Percentiles rank a stretch among this genome's conserved stretches.
Conservation (phyloP, 2,888 invertebrate species). For the Macrophya annulata region DNA sequence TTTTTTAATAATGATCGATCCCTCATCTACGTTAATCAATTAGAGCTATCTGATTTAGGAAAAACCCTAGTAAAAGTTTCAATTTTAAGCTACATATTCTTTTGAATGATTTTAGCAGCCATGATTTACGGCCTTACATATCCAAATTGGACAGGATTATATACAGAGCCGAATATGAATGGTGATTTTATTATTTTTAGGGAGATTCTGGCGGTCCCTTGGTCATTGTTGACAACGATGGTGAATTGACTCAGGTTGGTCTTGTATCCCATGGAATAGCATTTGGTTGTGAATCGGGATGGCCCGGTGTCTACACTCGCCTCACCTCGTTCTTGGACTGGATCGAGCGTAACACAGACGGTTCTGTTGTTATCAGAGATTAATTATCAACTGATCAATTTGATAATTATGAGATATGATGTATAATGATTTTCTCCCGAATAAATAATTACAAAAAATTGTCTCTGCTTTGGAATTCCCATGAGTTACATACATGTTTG, state of each 20-base stretch:
- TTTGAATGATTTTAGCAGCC: not conserved
- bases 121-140: not conserved
- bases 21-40: not conserved
- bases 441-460: not conserved
- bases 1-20: not conserved
- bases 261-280: slow-evolving; percentile 69
- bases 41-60: not conserved
- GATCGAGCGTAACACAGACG: slow-evolving; percentile 63
- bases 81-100: not conserved
- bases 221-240: slow-evolving; percentile 59
- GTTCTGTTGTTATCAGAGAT: slow-evolving; percentile 1
- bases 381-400: not conserved
- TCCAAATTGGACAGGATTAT: not conserved
- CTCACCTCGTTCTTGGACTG: slow-evolving; percentile 66
- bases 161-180: not conserved
- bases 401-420: not conserved
- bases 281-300: slow-evolving; percentile 69
- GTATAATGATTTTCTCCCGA: not conserved
- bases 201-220: slow-evolving; percentile 74
- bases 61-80: not conserved
- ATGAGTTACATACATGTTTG: not conserved
- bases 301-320: slow-evolving; percentile 70
- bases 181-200: slow-evolving; percentile 59
- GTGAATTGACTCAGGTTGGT: slow-evolving; percentile 65
- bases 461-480: not conserved